Base-by-base conservation (phyloP, 1,140 invertebrate genomes). In the Papilio machaon region DNA sequence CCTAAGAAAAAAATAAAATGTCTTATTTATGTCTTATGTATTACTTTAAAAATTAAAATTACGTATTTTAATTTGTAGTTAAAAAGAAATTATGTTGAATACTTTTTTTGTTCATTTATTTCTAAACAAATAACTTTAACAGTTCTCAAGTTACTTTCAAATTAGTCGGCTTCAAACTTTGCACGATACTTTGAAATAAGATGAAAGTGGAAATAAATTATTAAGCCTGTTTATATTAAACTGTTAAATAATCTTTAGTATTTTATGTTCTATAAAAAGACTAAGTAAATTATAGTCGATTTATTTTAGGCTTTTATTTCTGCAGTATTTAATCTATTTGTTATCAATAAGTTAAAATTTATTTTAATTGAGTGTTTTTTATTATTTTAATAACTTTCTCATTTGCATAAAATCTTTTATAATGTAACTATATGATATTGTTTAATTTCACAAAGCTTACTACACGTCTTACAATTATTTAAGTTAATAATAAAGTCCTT, bases 91-190 rank as follows among this genome's bases (percentile, higher is more conserved):
- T 13, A 64, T 64, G 4, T 64, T 64, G 2, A 64, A 64, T 64
- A 13, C 19, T 64, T 64, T 35, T 13, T 13, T 15, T 30, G 11
- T 64, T 0, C 30, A 30, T 10, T 35, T 67, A 67, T 67, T 70
- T 38, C 30, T 70, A 17, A 70, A 17, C 30, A 70, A 70, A 3
- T 38, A 70, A 70, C 30, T 70, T 70, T 35, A 35, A 35, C 13
- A 35, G 64, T 70, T 70, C 64, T 70, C 30, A 70, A 70, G 30
- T 70, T 35, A 70, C 64, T 70, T 70, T 70, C 11, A 70, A 70
- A 70, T 70, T 70, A 70, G 11, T 30, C 35, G 6, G 30, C 15
- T 70, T 11, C 30, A 70, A 70, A 70, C 64, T 70, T 70, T 70
- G 13, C 23, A 4, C 23, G 13, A 70, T 35, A 35, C 23, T 70